Conservation (phyloP, 2,113 vertebrate genomes). For the Mellivora capensis region DNA sequence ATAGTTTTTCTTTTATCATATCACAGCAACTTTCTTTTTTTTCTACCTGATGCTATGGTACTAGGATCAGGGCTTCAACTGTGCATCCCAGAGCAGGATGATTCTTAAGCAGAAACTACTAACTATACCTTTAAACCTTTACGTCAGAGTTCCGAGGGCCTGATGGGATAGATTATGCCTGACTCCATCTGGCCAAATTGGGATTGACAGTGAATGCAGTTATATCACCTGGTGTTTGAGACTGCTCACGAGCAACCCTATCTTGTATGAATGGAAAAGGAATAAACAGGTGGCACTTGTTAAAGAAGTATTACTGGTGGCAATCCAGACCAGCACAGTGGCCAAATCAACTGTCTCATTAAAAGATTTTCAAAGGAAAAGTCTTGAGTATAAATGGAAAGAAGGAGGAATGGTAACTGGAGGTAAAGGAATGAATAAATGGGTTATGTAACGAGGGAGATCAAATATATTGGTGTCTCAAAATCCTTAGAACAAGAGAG, state of each 20-base stretch:
- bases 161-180: not conserved
- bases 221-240: not conserved
- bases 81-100: not conserved
- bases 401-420: not conserved
- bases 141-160: not conserved
- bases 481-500: constrained; percentile 13
- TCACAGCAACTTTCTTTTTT: not conserved
- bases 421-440: constrained; percentile 10
- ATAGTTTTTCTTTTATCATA: not conserved
- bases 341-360: not conserved
- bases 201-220: not conserved
- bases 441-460: not conserved
- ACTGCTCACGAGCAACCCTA: not conserved
- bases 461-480: not conserved
- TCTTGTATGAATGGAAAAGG: not conserved
- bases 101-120: not conserved
- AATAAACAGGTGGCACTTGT: not conserved
- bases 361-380: constrained; percentile 11
- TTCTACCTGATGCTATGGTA: not conserved
- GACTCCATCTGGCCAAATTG: not conserved
- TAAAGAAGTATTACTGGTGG: not conserved
- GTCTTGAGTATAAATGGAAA: constrained; percentile 11
- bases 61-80: not conserved
- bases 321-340: not conserved
- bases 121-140: not conserved